phyloP scores from a whole-genome alignment of 1,140 invertebrate species.

The Elymnias hypermnestra region DNA sequence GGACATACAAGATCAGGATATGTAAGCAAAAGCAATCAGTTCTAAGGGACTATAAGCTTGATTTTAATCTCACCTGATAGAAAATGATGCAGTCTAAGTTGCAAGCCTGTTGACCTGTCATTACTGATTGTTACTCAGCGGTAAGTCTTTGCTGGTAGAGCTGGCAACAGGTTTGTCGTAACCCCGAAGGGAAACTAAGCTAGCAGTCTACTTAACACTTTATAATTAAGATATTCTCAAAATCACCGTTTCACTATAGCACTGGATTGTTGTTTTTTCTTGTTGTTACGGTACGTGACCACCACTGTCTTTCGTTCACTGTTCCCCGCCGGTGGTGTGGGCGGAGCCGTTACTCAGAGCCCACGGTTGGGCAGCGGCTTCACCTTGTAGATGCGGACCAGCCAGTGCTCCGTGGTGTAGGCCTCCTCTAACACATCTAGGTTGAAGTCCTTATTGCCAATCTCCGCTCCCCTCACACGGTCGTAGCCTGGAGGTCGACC shows the following conservation, averaged over 20 bases:
- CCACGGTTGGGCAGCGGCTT: constrained; percentile 92
- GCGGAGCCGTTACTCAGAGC: constrained; percentile 67
- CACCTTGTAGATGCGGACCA: constrained; percentile 96
- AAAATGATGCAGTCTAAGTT: too few species aligned
- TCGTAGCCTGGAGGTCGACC: constrained; percentile 93
- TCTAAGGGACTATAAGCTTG: too few species aligned
- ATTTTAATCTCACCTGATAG: too few species aligned
- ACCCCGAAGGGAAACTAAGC: too few species aligned
- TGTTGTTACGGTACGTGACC: background rate
- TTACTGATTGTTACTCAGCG: too few species aligned
- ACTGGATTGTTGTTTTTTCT: background rate
- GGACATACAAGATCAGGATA: too few species aligned
- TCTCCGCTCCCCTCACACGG: constrained; percentile 92
- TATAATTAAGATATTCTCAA: too few species aligned
- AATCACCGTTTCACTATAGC: background rate
- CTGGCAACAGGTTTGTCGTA: too few species aligned
- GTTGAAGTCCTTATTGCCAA: constrained; percentile 97
- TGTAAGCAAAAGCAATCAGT: too few species aligned
- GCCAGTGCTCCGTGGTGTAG: constrained; percentile 97
- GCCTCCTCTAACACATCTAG: constrained; percentile 94
- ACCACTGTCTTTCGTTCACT: background rate
- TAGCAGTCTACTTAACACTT: too few species aligned
- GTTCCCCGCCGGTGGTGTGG: background rate
- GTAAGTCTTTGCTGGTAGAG: too few species aligned
- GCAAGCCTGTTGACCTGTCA: too few species aligned